phyloP scores from a whole-genome alignment of 2,113 vertebrate species.

The Galeopterus variegatus region DNA sequence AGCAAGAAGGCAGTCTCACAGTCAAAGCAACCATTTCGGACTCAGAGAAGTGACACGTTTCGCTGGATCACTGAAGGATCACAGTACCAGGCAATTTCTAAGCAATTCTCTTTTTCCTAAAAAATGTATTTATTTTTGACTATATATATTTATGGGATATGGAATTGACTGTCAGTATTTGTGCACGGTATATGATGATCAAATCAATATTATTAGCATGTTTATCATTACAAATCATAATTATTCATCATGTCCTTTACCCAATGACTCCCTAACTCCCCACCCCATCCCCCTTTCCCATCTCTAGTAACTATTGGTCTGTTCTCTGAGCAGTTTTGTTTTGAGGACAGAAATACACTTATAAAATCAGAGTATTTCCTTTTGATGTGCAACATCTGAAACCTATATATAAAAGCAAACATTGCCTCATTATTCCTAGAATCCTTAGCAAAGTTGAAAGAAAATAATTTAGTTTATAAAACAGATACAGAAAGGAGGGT shows the following conservation, averaged over 20 bases:
- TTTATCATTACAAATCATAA: no score
- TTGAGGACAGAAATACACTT: background rate
- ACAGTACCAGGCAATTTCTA: background rate
- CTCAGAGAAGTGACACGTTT: background rate
- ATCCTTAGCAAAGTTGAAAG: background rate
- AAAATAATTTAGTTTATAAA: constrained; percentile 51
- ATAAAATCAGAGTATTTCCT: background rate
- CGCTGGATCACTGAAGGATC: background rate
- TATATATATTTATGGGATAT: no score
- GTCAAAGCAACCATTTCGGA: background rate
- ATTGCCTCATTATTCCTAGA: background rate
- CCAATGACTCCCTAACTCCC: no score
- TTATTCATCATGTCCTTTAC: no score
- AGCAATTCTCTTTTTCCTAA: constrained; percentile 1
- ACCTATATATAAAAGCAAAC: background rate
- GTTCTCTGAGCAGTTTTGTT: background rate
- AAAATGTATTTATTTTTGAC: no score
- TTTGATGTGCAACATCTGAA: background rate
- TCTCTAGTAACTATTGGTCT: no score
- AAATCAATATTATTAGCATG: no score
- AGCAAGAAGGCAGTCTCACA: background rate
- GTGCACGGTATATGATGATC: no score
- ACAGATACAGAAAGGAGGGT: background rate
- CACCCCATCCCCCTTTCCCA: no score
- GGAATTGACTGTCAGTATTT: no score